Conservation (phyloP, 2,888 invertebrate genomes). For the Odontocerum albicorne region DNA sequence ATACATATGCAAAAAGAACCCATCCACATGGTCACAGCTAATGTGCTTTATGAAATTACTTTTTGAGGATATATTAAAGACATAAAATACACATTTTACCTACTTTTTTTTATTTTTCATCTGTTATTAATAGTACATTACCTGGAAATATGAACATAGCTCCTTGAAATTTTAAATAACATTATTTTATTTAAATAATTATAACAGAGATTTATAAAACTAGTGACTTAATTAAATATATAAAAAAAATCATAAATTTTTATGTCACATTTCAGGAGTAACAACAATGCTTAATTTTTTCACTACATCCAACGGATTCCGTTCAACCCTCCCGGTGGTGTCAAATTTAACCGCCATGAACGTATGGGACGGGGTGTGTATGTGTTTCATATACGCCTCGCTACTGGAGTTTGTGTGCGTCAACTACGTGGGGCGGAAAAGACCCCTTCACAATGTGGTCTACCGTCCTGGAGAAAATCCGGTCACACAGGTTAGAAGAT, state of each 20-base stretch:
- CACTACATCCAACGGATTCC: constrained; percentile 92
- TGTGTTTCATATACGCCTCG: constrained; percentile 96
- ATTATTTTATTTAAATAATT: too few relatives aligned
- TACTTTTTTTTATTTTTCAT: too few relatives aligned
- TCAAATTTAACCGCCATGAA: constrained; percentile 95
- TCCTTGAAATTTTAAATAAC: too few relatives aligned
- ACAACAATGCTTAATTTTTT: constrained; percentile 98
- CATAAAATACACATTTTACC: too few relatives aligned
- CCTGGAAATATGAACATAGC: too few relatives aligned
- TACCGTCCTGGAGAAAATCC: constrained; percentile 90
- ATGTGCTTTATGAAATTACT: too few relatives aligned
- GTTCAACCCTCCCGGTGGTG: constrained; percentile 89
- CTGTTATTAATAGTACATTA: too few relatives aligned
- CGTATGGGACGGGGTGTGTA: constrained; percentile 95
- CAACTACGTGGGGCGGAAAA: constrained; percentile 90
- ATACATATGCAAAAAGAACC: too few relatives aligned
- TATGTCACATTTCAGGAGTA: constrained; percentile 70
- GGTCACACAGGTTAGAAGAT: constrained; percentile 81
- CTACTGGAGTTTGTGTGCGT: constrained; percentile 93
- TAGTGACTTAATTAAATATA: too few relatives aligned
- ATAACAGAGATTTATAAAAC: too few relatives aligned
- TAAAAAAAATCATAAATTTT: constrained; percentile 6
- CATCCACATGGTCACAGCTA: too few relatives aligned
- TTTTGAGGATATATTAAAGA: too few relatives aligned
- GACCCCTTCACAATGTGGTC: constrained; percentile 86